phyloP scores from a whole-genome alignment of 2,888 invertebrate species.

The Nomada fucata region DNA sequence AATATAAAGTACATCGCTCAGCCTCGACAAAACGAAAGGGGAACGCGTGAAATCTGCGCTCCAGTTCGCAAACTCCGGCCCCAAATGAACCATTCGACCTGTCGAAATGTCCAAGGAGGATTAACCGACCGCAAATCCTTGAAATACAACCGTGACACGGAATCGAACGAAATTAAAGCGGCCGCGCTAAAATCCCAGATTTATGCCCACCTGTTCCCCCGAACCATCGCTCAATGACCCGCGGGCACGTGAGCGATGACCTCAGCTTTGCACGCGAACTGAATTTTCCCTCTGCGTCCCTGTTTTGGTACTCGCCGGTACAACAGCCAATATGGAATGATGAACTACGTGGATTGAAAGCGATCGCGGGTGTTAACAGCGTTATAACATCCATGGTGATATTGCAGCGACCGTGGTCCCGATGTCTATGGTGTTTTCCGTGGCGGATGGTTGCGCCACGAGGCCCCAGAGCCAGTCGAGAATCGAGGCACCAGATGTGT shows the following conservation, averaged over 20 bases:
- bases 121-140: slow-evolving; percentile 2
- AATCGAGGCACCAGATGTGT: background rate
- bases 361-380: slow-evolving; percentile 83
- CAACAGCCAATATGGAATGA: slow-evolving; percentile 79
- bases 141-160: slow-evolving; percentile 9
- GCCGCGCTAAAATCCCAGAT: slow-evolving; percentile 55
- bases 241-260: slow-evolving; percentile 36
- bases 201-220: slow-evolving; percentile 28
- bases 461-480: slow-evolving; percentile 29
- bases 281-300: slow-evolving; percentile 1
- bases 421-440: slow-evolving; percentile 70
- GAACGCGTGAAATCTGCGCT: background rate
- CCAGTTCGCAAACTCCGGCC: background rate
- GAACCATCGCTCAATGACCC: slow-evolving; percentile 49
- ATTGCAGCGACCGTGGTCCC: slow-evolving; percentile 69
- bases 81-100: slow-evolving; percentile 3
- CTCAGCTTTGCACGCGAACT: slow-evolving; percentile 32
- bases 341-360: slow-evolving; percentile 83
- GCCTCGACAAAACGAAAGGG: background rate
- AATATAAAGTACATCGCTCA: background rate
- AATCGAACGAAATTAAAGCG: slow-evolving; percentile 49
- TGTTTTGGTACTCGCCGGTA: slow-evolving; percentile 10
- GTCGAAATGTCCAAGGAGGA: slow-evolving; percentile 28
- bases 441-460: slow-evolving; percentile 40
- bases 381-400: slow-evolving; percentile 79